Conservation (phyloP, 2,113 vertebrate species). For the Ia io region DNA sequence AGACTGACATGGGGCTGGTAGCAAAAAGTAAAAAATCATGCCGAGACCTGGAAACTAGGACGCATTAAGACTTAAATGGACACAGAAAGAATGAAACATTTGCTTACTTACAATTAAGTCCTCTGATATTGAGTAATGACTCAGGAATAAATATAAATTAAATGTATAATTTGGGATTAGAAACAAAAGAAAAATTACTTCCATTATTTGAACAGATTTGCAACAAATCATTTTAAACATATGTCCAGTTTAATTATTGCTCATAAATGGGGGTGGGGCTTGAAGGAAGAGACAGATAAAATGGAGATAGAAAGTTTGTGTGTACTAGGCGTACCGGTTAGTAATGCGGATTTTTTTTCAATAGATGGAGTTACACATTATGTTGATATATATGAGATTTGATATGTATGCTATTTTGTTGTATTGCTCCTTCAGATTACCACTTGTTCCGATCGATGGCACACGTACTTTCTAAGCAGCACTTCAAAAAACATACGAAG, state of each 20-base stretch:
- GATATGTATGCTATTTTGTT: no score
- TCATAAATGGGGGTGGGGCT: background rate
- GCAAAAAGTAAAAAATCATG: constrained; percentile 20
- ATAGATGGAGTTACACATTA: no score
- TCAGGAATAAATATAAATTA: background rate
- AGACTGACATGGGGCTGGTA: background rate
- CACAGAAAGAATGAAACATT: background rate
- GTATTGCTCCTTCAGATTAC: no score
- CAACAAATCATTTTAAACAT: constrained; percentile 46
- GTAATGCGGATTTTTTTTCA: no score
- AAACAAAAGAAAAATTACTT: constrained; percentile 32
- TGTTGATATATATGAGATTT: no score
- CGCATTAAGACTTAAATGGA: background rate
- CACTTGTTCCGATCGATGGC: no score
- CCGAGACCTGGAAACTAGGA: background rate
- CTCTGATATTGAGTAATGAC: background rate
- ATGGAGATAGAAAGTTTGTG: background rate
- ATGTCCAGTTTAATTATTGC: background rate
- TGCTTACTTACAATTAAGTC: background rate
- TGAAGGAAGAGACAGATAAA: background rate
- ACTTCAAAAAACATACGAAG: no score
- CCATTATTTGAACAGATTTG: background rate
- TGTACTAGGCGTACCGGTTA: no score
- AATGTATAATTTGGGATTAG: constrained; percentile 9
- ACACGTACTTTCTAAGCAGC: no score